These are phyloP conservation scores for Nannoperca obscura DNA, from an alignment of 2,797 vertebrate species.

Conservation along the genomic window DNA sequence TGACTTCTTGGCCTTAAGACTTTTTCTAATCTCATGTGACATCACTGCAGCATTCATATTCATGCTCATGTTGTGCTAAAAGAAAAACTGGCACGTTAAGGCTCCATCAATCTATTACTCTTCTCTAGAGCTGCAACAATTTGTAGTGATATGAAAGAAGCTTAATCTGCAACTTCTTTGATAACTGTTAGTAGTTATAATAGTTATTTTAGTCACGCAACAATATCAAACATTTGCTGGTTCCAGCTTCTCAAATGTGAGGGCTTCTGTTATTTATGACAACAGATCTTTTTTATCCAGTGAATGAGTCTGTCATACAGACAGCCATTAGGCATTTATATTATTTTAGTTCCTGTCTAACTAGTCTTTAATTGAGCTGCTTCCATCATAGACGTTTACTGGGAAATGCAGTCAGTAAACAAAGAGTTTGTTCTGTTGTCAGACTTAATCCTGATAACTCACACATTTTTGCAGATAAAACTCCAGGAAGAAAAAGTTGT, in stretches of 20 bases:
- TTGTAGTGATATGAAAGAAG: too few species aligned
- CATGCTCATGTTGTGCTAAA: too few species aligned
- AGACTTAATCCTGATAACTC: not conserved
- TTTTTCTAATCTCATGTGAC: too few species aligned
- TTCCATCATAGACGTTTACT: not conserved
- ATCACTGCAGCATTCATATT: too few species aligned
- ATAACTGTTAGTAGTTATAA: too few species aligned
- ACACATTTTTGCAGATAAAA: constrained; percentile 14
- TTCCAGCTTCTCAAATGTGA: not conserved
- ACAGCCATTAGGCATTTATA: constrained; percentile 11
- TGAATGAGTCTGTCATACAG: constrained; percentile 18
- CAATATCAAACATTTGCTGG: not conserved
- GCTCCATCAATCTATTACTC: not conserved
- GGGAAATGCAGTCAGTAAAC: constrained; percentile 9
- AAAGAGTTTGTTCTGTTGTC: not conserved
- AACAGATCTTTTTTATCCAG: not conserved
- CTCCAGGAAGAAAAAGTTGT: not conserved
- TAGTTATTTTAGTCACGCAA: not conserved
- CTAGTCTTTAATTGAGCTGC: constrained; percentile 20
- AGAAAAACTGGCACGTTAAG: not conserved
- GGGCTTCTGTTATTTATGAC: not conserved
- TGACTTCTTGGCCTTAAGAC: too few species aligned
- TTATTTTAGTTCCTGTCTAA: constrained; percentile 29
- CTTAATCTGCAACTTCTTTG: too few species aligned
- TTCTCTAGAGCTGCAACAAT: too few species aligned